Evolutionary conservation across 2,113 vertebrate genomes (phyloP).

Genomic region (Polypterus senegalus): DNA sequence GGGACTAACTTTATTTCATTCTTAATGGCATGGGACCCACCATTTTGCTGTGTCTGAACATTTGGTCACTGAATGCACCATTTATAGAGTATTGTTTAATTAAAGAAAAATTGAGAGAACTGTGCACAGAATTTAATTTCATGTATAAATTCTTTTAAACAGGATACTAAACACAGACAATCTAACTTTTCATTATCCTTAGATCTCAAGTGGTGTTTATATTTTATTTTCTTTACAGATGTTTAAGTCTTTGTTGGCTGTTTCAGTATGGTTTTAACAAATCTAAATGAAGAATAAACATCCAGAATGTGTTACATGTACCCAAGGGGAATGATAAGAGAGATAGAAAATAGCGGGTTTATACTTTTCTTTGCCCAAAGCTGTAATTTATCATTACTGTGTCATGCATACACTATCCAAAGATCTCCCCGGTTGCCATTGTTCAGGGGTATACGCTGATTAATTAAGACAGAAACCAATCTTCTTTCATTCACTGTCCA

Average conservation of each 20-base stretch:
- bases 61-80: constrained; percentile 84
- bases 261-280: constrained; percentile 17
- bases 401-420: no score
- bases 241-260: constrained; percentile 22
- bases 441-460: no score
- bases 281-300: constrained; percentile 32
- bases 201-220: constrained; percentile 64
- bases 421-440: no score
- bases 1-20: constrained; percentile 71
- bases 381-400: no score
- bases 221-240: constrained; percentile 38
- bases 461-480: no score
- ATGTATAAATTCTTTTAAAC: constrained; percentile 83
- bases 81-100: constrained; percentile 96
- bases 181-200: constrained; percentile 87
- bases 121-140: constrained; percentile 87
- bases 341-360: no score
- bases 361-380: no score
- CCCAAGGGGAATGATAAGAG: constrained; percentile 7
- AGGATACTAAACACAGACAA: constrained; percentile 72
- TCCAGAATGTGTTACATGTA: constrained; percentile 29
- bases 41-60: constrained; percentile 70
- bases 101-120: constrained; percentile 88
- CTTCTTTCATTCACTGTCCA: no score
- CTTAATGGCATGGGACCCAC: constrained; percentile 72